Evolutionary conservation across 2,797 vertebrate species (phyloP), one percentile per base, ranked within the genome.

Genomic region (Pipistrellus pipistrellus): DNA sequence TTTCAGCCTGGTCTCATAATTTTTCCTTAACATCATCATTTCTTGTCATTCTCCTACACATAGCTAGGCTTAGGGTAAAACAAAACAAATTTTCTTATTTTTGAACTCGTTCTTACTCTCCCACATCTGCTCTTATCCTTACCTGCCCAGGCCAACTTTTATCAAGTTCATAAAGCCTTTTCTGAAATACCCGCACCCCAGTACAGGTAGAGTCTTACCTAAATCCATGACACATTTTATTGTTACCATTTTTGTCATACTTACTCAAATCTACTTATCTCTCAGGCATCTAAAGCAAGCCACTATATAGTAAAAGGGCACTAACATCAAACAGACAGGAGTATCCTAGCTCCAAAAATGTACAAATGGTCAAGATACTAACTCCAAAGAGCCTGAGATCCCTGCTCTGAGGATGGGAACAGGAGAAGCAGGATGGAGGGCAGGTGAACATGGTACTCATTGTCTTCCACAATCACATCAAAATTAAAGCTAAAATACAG

Each of bases 41-140:
- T 91, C 41, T 83, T 73, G 6, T 38, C 89, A 81, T 20, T 85
- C 8, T 17, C 57, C 46, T 81, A 46, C 15, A 68, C 12, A 46
- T 20, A 89, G 11, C 21, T 69, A 91, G 51, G 76, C 30, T 92
- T 12, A 17, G 25, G 27, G 23, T 89, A 71, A 91, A 93, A 86
- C 88, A 71, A 91, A 93, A 90, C 17, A 57, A 81, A 92, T 17
- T 30, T 85, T 75, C 30, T 64, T 25, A 8, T 71, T 85, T 11
- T 27, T 68, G 8, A 94, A 92, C 51, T 18, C 66, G 30, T 88
- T 92, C 80, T 88, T 30, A 76, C 9, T 80, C 86, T 90, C n/a
- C 30, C 20, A 69, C 20, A 75, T 69, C 13, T 81, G 53, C 12
- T 75, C 25, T 77, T 88, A 82, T 27, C 17, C 41, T 80, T 88